Conservation (phyloP, 2,113 vertebrate genomes). For the Cyphomyrus discorhynchus region DNA sequence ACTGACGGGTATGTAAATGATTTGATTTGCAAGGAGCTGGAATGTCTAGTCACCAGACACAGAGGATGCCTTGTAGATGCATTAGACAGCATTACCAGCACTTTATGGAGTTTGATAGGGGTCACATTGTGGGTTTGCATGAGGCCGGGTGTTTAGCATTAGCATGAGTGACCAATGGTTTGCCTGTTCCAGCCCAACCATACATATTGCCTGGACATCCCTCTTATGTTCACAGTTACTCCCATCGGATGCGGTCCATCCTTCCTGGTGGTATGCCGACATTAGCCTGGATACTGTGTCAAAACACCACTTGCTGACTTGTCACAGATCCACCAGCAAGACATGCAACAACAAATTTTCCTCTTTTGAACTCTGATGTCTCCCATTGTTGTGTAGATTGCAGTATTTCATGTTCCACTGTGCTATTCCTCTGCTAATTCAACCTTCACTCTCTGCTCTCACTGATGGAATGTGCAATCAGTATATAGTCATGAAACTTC, state of each 20-base stretch:
- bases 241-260: background rate
- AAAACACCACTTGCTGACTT: background rate
- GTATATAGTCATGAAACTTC: background rate
- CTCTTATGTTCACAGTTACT: too few species aligned
- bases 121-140: too few species aligned
- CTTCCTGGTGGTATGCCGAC: background rate
- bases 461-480: background rate
- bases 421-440: background rate
- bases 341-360: background rate
- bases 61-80: too few species aligned
- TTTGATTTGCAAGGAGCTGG: too few species aligned
- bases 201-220: too few species aligned
- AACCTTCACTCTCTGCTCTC: background rate
- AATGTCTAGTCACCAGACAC: too few species aligned
- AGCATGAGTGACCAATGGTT: too few species aligned
- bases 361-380: background rate
- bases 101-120: too few species aligned
- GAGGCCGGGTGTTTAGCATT: too few species aligned
- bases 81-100: too few species aligned
- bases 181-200: too few species aligned
- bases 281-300: background rate
- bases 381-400: background rate
- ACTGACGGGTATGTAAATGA: too few species aligned
- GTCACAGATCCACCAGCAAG: background rate
- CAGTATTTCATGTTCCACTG: background rate